These are phyloP conservation scores for Lamproptera curius DNA, from an alignment of 2,888 invertebrate genomes.

Conservation along the genomic window DNA sequence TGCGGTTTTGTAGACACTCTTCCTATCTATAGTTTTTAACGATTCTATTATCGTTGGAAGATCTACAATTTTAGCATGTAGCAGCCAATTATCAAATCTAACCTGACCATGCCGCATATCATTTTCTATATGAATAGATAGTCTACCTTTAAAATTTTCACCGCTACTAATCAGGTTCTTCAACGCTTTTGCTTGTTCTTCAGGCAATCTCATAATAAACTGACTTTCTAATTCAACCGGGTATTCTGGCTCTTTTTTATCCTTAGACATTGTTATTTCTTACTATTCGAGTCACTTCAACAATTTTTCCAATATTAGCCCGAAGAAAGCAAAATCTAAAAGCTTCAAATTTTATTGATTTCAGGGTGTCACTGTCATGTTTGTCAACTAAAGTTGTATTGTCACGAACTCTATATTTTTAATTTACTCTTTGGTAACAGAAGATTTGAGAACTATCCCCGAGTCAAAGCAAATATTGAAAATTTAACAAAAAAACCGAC, in stretches of 20 bases:
- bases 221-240: slow-evolving; percentile 86
- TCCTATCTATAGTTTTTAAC: slow-evolving; percentile 93
- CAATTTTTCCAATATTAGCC: no score
- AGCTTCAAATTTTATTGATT: no score
- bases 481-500: no score
- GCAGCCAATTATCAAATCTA: slow-evolving; percentile 87
- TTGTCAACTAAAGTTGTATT: no score
- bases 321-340: no score
- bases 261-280: slow-evolving; percentile 28
- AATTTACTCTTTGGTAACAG: no score
- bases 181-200: slow-evolving; percentile 83
- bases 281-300: no score
- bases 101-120: slow-evolving; percentile 92
- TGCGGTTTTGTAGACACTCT: slow-evolving; percentile 96
- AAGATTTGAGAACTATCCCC: no score
- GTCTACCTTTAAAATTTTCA: slow-evolving; percentile 85
- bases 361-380: no score
- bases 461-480: no score
- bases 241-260: slow-evolving; percentile 38
- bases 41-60: slow-evolving; percentile 92
- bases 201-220: slow-evolving; percentile 85
- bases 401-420: no score
- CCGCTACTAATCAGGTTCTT: slow-evolving; percentile 84
- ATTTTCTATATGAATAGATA: slow-evolving; percentile 87
- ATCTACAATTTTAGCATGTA: slow-evolving; percentile 90